phyloP scores from a whole-genome alignment of 2,797 vertebrate genomes.

The Spinus pinus region DNA sequence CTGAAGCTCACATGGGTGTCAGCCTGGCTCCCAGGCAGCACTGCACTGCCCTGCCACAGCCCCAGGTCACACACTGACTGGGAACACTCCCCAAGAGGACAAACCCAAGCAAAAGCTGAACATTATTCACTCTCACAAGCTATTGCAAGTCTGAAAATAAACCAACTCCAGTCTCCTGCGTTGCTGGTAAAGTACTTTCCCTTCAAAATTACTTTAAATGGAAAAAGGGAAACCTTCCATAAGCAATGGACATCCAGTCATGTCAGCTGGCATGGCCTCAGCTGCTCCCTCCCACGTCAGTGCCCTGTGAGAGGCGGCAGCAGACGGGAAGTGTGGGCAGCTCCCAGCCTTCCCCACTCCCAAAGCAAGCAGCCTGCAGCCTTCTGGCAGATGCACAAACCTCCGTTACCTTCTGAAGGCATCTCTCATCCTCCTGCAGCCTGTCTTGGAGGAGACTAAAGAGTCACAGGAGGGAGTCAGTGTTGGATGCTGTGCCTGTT shows the following conservation, averaged over 20 bases:
- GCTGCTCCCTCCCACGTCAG: not conserved
- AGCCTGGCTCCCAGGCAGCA: not conserved
- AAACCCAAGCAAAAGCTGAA: not conserved
- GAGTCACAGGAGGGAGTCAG: not conserved
- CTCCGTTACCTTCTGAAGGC: not conserved
- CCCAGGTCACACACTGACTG: not conserved
- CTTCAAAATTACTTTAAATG: slow-evolving; percentile 51
- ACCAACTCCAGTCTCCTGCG: not conserved
- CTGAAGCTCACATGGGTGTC: fast-evolving
- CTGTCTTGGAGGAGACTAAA: not conserved
- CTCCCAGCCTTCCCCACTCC: not conserved
- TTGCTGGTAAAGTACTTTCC: slow-evolving; percentile 13
- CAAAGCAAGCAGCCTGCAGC: not conserved
- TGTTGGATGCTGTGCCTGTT: not conserved
- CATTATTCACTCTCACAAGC: not conserved
- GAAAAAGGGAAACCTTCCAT: slow-evolving; percentile 18
- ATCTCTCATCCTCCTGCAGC: not conserved
- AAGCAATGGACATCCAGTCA: not conserved
- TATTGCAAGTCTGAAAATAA: slow-evolving; percentile 15
- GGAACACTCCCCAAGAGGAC: not conserved
- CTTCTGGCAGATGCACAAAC: not conserved
- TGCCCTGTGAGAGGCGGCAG: not conserved
- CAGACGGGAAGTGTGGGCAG: not conserved
- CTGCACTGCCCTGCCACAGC: not conserved
- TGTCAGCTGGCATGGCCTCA: not conserved